phyloP scores from a whole-genome alignment of 1,140 invertebrate genomes.

The Drosophila sp. region DNA sequence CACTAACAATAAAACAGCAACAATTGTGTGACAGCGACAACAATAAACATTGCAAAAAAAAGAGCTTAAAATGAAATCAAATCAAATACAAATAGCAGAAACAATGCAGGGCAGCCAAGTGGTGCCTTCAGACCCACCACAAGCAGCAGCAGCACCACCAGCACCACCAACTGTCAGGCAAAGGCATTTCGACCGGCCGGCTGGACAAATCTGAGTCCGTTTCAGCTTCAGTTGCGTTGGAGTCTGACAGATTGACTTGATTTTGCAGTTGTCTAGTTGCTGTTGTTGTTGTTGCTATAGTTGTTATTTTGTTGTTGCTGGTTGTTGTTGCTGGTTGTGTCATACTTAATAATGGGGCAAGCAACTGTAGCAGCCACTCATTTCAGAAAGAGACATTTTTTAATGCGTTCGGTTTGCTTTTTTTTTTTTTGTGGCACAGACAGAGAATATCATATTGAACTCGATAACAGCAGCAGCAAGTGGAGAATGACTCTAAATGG shows the following conservation, averaged over 20 bases:
- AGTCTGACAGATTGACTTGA: conserved; percentile 27
- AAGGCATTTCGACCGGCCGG: conserved; percentile 1
- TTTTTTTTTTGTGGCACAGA: conserved; percentile 16
- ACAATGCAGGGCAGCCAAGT: conserved; percentile 40
- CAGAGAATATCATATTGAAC: neutral
- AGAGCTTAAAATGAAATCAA: conserved; percentile 47
- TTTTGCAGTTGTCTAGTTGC: neutral
- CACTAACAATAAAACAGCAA: conserved; percentile 1
- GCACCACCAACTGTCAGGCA: conserved; percentile 5
- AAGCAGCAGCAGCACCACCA: neutral
- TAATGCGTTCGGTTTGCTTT: conserved; percentile 29
- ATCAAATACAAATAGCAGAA: conserved; percentile 42
- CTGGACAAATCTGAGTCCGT: conserved; percentile 24
- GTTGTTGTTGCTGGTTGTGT: conserved; percentile 33
- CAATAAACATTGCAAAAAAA: conserved; percentile 73
- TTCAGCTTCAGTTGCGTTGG: conserved; percentile 19
- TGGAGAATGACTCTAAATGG: neutral
- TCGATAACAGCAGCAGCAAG: conserved; percentile 2
- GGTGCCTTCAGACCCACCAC: conserved; percentile 21
- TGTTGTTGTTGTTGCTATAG: conserved; percentile 6
- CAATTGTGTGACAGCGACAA: conserved; percentile 66
- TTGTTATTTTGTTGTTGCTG: conserved; percentile 13
- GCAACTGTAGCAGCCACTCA: conserved; percentile 51
- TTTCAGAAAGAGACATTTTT: conserved; percentile 40
- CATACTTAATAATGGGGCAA: conserved; percentile 53